Conservation (phyloP, 2,113 vertebrate genomes). For the Cricetomys ansorgei region DNA sequence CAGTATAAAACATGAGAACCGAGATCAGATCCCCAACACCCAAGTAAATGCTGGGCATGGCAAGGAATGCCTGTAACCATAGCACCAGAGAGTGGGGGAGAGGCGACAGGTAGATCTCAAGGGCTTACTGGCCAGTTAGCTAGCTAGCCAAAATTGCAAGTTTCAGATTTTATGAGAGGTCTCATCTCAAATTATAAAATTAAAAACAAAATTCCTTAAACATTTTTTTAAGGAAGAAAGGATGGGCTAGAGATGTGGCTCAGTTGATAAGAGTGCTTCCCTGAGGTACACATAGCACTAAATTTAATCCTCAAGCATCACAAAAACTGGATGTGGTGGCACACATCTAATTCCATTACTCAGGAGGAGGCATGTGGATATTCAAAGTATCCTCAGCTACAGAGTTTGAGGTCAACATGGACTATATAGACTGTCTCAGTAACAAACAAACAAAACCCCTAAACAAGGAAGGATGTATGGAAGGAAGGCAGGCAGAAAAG, state of each 20-base stretch:
- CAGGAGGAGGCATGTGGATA: neutral
- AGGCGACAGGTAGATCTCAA: neutral
- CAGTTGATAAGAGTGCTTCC: neutral
- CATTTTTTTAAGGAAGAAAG: neutral
- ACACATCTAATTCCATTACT: neutral
- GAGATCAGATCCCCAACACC: neutral
- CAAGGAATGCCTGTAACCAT: neutral
- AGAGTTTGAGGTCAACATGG: neutral
- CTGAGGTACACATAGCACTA: neutral
- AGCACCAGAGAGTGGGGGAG: neutral
- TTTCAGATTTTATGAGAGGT: neutral
- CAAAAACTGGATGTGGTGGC: neutral
- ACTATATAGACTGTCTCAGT: too few relatives aligned
- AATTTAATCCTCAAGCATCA: neutral
- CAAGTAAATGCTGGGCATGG: neutral
- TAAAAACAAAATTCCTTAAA: neutral
- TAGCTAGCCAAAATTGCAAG: neutral
- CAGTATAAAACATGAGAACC: neutral
- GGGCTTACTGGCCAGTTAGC: neutral
- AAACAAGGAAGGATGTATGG: neutral
- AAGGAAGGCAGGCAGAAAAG: neutral
- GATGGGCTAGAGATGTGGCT: neutral
- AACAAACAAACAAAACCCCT: too few relatives aligned
- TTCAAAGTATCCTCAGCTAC: neutral
- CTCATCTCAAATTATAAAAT: neutral